Evolutionary conservation across 1,140 invertebrate genomes (phyloP).

Genomic region (Helicoverpa zea): DNA sequence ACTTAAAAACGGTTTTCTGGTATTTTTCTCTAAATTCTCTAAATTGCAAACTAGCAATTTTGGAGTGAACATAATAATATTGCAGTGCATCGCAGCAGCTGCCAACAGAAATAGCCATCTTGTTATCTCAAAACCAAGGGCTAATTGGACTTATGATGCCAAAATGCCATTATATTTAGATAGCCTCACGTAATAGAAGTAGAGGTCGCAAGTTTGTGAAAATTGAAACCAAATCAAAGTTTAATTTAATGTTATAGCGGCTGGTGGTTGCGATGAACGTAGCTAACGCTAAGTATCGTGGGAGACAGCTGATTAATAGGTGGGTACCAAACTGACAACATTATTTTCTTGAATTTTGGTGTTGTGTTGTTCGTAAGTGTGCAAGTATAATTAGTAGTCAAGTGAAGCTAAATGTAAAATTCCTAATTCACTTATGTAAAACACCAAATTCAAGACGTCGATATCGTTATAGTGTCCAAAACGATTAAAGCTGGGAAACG

Average conservation of each 20-base stretch:
- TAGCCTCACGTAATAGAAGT: constrained; percentile 2
- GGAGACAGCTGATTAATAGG: too few relatives aligned
- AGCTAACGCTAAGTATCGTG: too few relatives aligned
- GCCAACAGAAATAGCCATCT: constrained; percentile 35
- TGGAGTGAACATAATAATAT: constrained; percentile 26
- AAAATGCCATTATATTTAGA: constrained; percentile 35
- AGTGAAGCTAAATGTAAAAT: too few relatives aligned
- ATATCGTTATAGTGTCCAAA: too few relatives aligned
- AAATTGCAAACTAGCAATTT: too few relatives aligned
- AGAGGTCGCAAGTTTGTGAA: neutral
- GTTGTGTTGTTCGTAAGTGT: too few relatives aligned
- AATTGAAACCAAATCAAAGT: neutral
- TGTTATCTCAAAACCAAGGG: constrained; percentile 50
- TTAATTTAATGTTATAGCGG: neutral
- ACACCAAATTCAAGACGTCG: too few relatives aligned
- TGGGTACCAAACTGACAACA: too few relatives aligned
- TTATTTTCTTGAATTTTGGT: too few relatives aligned
- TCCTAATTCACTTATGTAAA: too few relatives aligned
- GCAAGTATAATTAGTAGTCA: too few relatives aligned
- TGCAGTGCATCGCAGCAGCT: neutral
- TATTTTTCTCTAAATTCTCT: neutral
- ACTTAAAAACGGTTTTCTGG: neutral
- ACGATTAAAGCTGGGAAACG: neutral
- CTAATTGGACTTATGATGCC: constrained; percentile 39
- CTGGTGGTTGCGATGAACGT: too few relatives aligned